Percentiles rank a stretch among this genome's conserved stretches.
These are phyloP conservation scores for Lasiommata megera DNA, from an alignment of 2,888 invertebrate species.

Conservation along the genomic window DNA sequence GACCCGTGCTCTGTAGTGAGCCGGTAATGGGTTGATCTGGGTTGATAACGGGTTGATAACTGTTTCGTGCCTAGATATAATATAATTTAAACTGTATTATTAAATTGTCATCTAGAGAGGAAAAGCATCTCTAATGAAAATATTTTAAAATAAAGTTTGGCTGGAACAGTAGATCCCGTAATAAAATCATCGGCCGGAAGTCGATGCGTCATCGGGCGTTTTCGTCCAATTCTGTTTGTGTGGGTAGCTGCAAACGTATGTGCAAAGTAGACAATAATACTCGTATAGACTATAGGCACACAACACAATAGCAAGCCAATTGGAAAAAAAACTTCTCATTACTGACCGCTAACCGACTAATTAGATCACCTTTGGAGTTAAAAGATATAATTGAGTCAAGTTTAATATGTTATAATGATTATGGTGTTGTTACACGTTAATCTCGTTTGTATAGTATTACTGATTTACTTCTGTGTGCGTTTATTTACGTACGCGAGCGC, in stretches of 20 bases:
- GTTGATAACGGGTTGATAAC: too few relatives aligned
- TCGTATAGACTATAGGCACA: neutral
- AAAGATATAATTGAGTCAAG: constrained; percentile 37
- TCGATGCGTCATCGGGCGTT: constrained; percentile 76
- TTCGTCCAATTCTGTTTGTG: constrained; percentile 70
- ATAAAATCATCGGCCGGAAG: constrained; percentile 78
- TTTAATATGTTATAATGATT: constrained; percentile 39
- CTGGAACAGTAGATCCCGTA: constrained; percentile 67
- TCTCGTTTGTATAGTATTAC: constrained; percentile 75
- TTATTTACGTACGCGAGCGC: constrained; percentile 82
- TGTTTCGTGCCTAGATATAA: too few relatives aligned
- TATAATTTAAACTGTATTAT: neutral
- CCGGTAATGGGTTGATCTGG: too few relatives aligned
- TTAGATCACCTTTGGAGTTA: constrained; percentile 24
- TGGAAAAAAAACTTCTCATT: neutral
- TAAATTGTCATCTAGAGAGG: constrained; percentile 1
- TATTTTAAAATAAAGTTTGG: constrained; percentile 36
- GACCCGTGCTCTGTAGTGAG: too few relatives aligned
- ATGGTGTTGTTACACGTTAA: constrained; percentile 50
- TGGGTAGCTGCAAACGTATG: constrained; percentile 45
- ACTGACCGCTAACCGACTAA: neutral
- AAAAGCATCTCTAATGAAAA: constrained; percentile 19
- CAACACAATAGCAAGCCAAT: neutral
- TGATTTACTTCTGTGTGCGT: constrained; percentile 79
- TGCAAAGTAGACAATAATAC: constrained; percentile 20